Evolutionary conservation across 2,888 invertebrate species (phyloP), one percentile per base, ranked within the genome.

Genomic region (Chloroclysta siterata): DNA sequence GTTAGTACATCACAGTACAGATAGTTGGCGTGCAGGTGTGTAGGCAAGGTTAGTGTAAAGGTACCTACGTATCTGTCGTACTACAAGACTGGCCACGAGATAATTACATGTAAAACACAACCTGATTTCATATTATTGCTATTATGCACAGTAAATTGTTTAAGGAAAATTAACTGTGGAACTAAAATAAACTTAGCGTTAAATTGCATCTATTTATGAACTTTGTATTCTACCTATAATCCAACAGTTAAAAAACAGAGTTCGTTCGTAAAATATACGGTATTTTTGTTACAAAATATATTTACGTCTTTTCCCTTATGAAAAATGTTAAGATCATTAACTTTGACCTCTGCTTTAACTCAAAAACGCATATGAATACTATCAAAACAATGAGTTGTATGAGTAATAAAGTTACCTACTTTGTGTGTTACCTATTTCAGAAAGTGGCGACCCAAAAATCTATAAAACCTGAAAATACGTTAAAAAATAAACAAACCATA

Each of bases 21-120:
- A 73, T 73, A 76, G 71, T 69, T 65, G 68, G 66, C 65, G 60
- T 73, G 82, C 84, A 87, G 85, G 84, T 87, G 85, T 81, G 77
- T 79, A 74, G 72, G 80, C 89, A 88, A 89, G 88, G 89, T 88
- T 86, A 87, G 77, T 50, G 53, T 54, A 50, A 54, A 53, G 51
- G 62, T 63, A 63, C 46, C 46, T 46, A 46, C 48, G 74, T 81
- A 78, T 77, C 76, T 77, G 78, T 80, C 78, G 73, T 77, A 76
- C 77, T 71, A 76, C 70, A n/a, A 57, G 54, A 55, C 55, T 42
- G 71, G 82, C 79, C 80, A 80, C 73, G 79, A 79, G 82, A 83
- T 88, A 85, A 88, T 87, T 87, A 85, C 74, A 80, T 74, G 72
- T 62, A 65, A 36, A 62, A 69, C 73, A 74, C 76, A 81, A 82